Percentiles rank a stretch among this genome's conserved stretches.
These are phyloP conservation scores for Drosophila kohkoa DNA, from an alignment of 1,140 invertebrate species.

Conservation along the genomic window DNA sequence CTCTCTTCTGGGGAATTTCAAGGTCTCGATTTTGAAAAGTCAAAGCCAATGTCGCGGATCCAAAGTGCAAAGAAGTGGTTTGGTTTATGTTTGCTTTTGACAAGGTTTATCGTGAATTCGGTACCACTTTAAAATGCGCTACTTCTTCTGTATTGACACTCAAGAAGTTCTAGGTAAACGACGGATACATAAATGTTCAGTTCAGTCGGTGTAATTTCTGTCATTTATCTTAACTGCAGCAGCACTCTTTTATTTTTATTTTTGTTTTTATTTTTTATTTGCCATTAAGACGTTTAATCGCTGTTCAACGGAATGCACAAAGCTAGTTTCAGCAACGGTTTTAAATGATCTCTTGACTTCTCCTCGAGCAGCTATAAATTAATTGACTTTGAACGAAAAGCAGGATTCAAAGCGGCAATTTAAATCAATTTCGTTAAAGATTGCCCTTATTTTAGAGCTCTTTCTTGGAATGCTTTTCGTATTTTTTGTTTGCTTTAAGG, in stretches of 20 bases:
- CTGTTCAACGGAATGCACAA: background rate
- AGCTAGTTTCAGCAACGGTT: too few species aligned
- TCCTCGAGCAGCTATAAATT: too few species aligned
- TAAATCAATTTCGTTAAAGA: too few species aligned
- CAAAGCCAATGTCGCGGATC: background rate
- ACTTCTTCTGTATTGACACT: background rate
- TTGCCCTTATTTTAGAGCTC: too few species aligned
- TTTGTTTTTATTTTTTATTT: background rate
- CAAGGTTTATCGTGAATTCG: constrained; percentile 5
- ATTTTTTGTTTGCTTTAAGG: too few species aligned
- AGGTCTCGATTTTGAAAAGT: background rate
- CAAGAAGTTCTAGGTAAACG: background rate
- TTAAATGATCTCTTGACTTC: too few species aligned
- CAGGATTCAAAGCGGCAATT: too few species aligned
- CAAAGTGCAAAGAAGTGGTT: background rate
- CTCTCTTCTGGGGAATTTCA: background rate
- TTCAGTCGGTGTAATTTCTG: background rate
- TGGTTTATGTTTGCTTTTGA: constrained; percentile 2
- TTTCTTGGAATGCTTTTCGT: too few species aligned
- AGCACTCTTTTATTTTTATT: background rate
- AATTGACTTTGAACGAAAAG: too few species aligned
- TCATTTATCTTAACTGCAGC: background rate
- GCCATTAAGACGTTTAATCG: background rate
- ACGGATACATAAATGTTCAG: background rate
- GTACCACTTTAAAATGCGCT: background rate